Evolutionary conservation across 2,888 invertebrate species (phyloP), one percentile per base, ranked within the genome.

Genomic region (Melangyna quadrimaculata): DNA sequence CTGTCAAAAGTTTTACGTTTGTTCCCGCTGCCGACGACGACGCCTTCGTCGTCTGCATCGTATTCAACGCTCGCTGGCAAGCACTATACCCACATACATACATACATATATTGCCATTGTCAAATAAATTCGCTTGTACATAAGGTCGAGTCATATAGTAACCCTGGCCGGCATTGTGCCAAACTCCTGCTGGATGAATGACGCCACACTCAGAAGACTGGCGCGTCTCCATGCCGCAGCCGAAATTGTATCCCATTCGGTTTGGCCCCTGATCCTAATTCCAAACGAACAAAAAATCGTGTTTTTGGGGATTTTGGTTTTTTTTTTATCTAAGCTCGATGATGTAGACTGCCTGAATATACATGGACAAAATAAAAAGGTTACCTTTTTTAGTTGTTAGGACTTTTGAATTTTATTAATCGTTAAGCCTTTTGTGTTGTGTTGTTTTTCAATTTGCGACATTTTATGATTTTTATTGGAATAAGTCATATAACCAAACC

Each of bases 391-490:
- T 45, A 45, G 45, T 57, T 69, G 48, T 51, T 51, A 77, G 74
- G 74, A 75, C 40, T 67, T 74, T 77, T 19, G 24, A 48, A 57
- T 75, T 75, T 67, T 45, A 48, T 69, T 59, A 48, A 59, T 51
- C 69, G 53, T 51, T 24, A 67, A 67, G 51, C 51, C 53, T 40
- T 63, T 61, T 27, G 17, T 63, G 19, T 45, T 57, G 35, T 51
- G 24, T 57, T 74, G n/a, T 53, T 74, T 67, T 75, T 69, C 59
- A 61, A 48, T 70, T 77, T 59, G 59, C 12, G 77, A 61, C 51
- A 61, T 70, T 77, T 77, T 69, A 59, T 57, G 75, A 65, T 45
- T 57, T 75, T 67, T 32, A 53, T 75, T 67, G 19, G 19, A 67
- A n/a, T n/a, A n/a, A 67, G 67, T 37, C 12, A 32, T n/a, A 35